Evolutionary conservation across 2,113 vertebrate genomes (phyloP), one percentile per base, ranked within the genome.

Genomic region (Aptenodytes patagonicus): DNA sequence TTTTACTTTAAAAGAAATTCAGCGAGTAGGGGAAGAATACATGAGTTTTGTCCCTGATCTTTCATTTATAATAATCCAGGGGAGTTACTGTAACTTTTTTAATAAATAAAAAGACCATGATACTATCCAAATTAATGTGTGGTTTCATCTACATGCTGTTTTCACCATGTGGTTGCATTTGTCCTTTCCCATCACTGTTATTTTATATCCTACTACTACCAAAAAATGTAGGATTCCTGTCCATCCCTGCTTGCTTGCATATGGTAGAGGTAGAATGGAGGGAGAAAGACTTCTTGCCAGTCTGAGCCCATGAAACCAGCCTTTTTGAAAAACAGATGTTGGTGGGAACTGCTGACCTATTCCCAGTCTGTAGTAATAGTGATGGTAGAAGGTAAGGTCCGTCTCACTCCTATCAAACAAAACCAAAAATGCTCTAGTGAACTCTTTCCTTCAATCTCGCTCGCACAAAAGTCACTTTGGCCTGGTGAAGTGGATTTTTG

Each of bases 401-500:
- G 5, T 11, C 28, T 69, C 36, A 9, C 11, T 57, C 8, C 47
- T 26, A 6, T 34, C 64, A 75, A 91, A 42, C n/a, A 58, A 79
- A 91, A 20, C 11, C 10, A 3, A 7, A 83, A 75, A 75, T 89
- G 38, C 46, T 83, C 8, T 1, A 13, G 31, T 34, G 46, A 80
- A 34, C 0, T 0, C 25, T 52, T 54, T 7, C 18, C 38, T 86
- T 38, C n/a, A n/a, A 24, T 57, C 52, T 77, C 2, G 1, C 44
- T 87, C 51, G 24, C 71, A 64, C 31, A 62, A 5, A 81, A 71
- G 54, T 71, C 47, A 29, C 58, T 81, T 66, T 82, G 82, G 61
- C 62, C 84, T 75, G 51, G 29, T 66, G 65, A 71, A 85, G 66
- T 58, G 60, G 69, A 58, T 70, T 93, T 94, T 89, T 90, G 38